Percentiles rank a stretch among this genome's conserved stretches.
Evolutionary conservation across 2,113 vertebrate species (phyloP).

Genomic region (Connochaetes taurinus): DNA sequence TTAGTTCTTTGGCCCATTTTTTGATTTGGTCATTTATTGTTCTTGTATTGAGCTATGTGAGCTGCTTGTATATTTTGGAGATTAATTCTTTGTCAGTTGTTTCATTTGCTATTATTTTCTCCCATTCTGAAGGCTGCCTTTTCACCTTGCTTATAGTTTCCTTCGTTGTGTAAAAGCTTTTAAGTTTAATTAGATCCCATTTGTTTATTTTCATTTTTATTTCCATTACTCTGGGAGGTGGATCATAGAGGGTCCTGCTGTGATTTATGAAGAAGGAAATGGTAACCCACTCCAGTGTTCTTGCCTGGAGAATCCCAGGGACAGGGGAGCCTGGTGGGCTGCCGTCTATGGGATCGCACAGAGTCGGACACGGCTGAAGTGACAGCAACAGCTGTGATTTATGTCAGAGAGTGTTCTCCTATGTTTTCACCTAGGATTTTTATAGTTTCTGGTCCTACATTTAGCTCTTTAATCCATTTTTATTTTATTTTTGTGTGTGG

Average conservation of each 20-base stretch:
- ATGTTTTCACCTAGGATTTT: neutral
- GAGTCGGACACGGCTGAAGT: fast-evolving
- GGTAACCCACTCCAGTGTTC: no score
- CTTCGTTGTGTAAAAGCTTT: neutral
- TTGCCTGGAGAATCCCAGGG: no score
- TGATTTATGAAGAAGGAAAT: neutral
- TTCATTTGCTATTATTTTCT: neutral
- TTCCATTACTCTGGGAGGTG: neutral
- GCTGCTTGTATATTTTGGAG: neutral
- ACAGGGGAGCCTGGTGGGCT: no score
- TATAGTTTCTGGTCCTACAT: neutral
- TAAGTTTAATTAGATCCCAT: neutral
- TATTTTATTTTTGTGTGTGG: neutral
- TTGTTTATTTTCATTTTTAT: neutral
- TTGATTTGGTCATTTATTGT: neutral
- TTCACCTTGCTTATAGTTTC: neutral
- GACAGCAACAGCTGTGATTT: neutral
- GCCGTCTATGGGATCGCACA: fast-evolving
- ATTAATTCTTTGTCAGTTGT: neutral
- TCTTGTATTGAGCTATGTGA: neutral
- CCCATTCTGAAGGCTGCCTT: neutral
- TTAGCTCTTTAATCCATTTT: neutral
- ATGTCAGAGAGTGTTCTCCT: neutral
- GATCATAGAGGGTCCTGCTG: neutral
- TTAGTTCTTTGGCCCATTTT: neutral